These are phyloP conservation scores for Cricetomys ansorgei DNA, from an alignment of 2,113 vertebrate species.

Conservation along the genomic window DNA sequence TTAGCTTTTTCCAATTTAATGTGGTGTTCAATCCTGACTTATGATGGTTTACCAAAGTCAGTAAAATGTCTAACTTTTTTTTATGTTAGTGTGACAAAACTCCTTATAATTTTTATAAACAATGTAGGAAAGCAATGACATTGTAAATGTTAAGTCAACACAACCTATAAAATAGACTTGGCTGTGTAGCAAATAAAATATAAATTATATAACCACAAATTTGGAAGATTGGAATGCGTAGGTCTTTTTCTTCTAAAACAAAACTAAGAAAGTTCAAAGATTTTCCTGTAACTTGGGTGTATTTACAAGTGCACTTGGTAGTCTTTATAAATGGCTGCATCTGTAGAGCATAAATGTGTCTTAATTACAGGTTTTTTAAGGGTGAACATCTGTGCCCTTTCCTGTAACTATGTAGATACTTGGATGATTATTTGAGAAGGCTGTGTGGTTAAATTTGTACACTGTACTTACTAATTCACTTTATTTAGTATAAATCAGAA, in stretches of 20 bases:
- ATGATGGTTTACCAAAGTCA: neutral
- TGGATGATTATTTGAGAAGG: slow-evolving; percentile 69
- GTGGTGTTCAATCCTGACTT: neutral
- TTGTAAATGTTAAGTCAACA: slow-evolving; percentile 20
- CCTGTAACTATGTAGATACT: slow-evolving; percentile 63
- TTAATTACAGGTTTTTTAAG: slow-evolving; percentile 80
- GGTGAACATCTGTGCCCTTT: slow-evolving; percentile 83
- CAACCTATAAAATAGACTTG: neutral
- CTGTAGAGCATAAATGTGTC: slow-evolving; percentile 70
- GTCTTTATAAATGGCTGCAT: slow-evolving; percentile 69
- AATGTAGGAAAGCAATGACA: neutral
- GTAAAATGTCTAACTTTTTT: neutral
- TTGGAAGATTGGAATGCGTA: neutral
- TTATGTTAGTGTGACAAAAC: neutral
- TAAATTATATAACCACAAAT: neutral
- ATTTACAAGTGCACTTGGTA: slow-evolving; percentile 62
- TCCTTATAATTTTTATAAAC: neutral
- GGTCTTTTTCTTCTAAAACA: slow-evolving; percentile 55
- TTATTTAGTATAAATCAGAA: slow-evolving; percentile 71
- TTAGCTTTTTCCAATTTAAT: neutral
- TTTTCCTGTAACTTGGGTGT: slow-evolving; percentile 38
- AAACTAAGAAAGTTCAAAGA: slow-evolving; percentile 50
- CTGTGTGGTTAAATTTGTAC: slow-evolving; percentile 70
- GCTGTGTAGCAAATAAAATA: neutral
- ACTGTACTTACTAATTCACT: slow-evolving; percentile 74